These are phyloP conservation scores for Ammodytes dubius DNA, from an alignment of 2,113 vertebrate species.

Conservation along the genomic window DNA sequence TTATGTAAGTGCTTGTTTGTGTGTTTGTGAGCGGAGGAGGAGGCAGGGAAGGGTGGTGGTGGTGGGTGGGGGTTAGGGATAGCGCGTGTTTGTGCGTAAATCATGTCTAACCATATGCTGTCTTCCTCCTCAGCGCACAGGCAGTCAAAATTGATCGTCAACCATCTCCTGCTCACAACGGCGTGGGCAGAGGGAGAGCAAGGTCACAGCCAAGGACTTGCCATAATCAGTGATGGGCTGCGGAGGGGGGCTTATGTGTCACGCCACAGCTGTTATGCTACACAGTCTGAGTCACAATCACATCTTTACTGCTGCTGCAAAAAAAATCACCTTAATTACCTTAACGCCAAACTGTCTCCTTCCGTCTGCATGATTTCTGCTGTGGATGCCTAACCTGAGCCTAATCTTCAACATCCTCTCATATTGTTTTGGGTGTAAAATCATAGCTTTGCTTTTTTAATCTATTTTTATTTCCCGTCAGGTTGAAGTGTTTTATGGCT, in stretches of 20 bases:
- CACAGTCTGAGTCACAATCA: slow-evolving; percentile 57
- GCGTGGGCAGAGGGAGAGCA: slow-evolving; percentile 65
- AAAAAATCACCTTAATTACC: slow-evolving; percentile 73
- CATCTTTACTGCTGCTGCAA: slow-evolving; percentile 38
- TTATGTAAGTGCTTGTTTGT: slow-evolving; percentile 71
- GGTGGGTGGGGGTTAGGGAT: slow-evolving; percentile 14
- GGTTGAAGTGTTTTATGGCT: slow-evolving; percentile 68
- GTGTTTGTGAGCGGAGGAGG: slow-evolving; percentile 43
- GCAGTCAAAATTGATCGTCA: slow-evolving; percentile 74
- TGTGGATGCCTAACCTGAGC: slow-evolving; percentile 46
- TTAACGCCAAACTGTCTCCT: slow-evolving; percentile 45
- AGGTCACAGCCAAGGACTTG: slow-evolving; percentile 82
- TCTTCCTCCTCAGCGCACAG: slow-evolving; percentile 48
- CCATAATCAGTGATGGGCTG: slow-evolving; percentile 73
- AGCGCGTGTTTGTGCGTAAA: slow-evolving; percentile 64
- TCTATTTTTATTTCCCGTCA: slow-evolving; percentile 63
- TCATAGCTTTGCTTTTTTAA: slow-evolving; percentile 47
- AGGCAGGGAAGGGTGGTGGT: not conserved
- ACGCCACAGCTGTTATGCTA: slow-evolving; percentile 67
- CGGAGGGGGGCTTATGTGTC: slow-evolving; percentile 66
- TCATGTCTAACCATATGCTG: slow-evolving; percentile 73
- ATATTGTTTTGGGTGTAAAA: slow-evolving; percentile 41
- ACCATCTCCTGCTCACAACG: slow-evolving; percentile 61
- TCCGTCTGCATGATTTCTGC: slow-evolving; percentile 24
- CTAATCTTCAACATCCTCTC: slow-evolving; percentile 36